Percentiles rank a stretch among this genome's conserved stretches.
Conservation (phyloP, 2,888 invertebrate genomes). For the Temnothorax unifasciatus region DNA sequence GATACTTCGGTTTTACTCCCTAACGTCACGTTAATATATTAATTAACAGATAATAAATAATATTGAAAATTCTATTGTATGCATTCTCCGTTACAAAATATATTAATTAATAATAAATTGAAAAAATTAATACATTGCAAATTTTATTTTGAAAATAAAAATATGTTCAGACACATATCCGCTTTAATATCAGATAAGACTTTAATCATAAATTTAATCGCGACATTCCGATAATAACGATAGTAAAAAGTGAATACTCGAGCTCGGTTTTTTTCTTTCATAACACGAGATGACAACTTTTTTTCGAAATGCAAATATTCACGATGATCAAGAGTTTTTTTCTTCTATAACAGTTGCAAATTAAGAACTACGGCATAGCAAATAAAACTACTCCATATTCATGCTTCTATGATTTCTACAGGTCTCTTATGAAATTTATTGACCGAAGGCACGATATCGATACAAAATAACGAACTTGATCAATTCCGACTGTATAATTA, state of each 20-base stretch:
- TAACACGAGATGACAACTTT: not conserved
- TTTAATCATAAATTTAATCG: not conserved
- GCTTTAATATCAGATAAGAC: not conserved
- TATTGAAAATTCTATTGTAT: not conserved
- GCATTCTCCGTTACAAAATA: not conserved
- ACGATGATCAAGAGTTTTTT: not conserved
- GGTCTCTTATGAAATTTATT: not conserved
- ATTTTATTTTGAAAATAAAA: not conserved
- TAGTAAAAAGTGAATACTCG: not conserved
- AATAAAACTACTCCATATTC: constrained; percentile 35
- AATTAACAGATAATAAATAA: not conserved
- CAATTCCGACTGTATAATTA: constrained; percentile 2
- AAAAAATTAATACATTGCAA: not conserved
- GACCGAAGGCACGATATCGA: not conserved
- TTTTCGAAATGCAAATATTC: constrained; percentile 4
- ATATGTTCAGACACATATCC: not conserved
- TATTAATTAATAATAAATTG: not conserved
- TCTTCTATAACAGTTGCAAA: not conserved
- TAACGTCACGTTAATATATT: too few relatives aligned
- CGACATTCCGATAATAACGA: not conserved
- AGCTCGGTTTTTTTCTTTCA: not conserved
- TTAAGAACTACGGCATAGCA: constrained; percentile 20
- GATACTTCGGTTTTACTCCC: not conserved
- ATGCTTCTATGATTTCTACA: constrained; percentile 35
- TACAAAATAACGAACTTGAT: not conserved